Conservation (phyloP, 2,797 vertebrate species). For the Darevskia nairensis region DNA sequence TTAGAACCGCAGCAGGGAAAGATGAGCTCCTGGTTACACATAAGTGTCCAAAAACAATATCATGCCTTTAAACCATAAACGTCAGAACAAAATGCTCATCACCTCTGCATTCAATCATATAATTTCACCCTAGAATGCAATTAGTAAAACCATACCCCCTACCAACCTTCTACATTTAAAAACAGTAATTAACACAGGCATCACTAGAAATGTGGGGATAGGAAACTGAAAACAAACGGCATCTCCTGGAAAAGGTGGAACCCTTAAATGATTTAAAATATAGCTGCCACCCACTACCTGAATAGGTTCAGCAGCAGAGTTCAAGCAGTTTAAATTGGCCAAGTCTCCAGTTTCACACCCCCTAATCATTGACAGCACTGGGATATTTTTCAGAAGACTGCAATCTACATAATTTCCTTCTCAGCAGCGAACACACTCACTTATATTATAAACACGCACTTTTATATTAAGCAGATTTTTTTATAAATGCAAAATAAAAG, state of each 20-base stretch:
- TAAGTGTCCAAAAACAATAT: slow-evolving; percentile 35
- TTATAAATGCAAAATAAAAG: slow-evolving; percentile 24
- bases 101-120: slow-evolving; percentile 21
- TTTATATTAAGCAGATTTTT: slow-evolving; percentile 62
- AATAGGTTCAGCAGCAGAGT: slow-evolving; percentile 55
- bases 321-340: slow-evolving; percentile 65
- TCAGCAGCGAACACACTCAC: slow-evolving; percentile 53
- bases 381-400: slow-evolving; percentile 57
- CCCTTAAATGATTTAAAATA: slow-evolving; percentile 58
- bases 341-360: slow-evolving; percentile 58
- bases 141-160: slow-evolving; percentile 43
- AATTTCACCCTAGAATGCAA: slow-evolving; percentile 53
- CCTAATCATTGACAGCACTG: slow-evolving; percentile 62
- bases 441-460: slow-evolving; percentile 39
- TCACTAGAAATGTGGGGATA: slow-evolving; percentile 45
- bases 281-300: slow-evolving; percentile 61
- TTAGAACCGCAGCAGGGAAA: slow-evolving; percentile 8
- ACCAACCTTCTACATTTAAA: slow-evolving; percentile 30
- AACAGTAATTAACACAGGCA: slow-evolving; percentile 43
- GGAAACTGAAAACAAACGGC: slow-evolving; percentile 53
- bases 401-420: slow-evolving; percentile 71
- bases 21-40: neutral
- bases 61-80: slow-evolving; percentile 13
- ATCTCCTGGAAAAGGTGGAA: slow-evolving; percentile 37
- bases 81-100: slow-evolving; percentile 41